phyloP scores from a whole-genome alignment of 2,888 invertebrate genomes.

The Andrena chrysosceles region DNA sequence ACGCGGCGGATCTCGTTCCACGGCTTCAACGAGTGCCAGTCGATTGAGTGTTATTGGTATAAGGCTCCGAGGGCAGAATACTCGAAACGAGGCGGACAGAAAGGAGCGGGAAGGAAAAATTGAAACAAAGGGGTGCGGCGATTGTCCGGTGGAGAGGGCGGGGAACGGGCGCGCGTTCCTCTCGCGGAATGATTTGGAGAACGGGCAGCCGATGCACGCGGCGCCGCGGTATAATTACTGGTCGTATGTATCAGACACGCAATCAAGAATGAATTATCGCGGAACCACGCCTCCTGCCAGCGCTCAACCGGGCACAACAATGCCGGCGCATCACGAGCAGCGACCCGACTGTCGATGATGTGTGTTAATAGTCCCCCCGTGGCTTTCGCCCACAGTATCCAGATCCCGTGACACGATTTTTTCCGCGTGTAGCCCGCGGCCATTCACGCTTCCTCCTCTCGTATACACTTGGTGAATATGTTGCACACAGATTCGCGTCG shows the following conservation, averaged over 20 bases:
- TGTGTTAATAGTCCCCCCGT: slow-evolving; percentile 82
- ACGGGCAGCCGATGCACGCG: slow-evolving; percentile 64
- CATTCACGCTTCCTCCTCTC: slow-evolving; percentile 32
- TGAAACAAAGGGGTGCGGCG: slow-evolving; percentile 12
- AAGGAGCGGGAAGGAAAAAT: slow-evolving; percentile 10
- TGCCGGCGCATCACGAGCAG: slow-evolving; percentile 83
- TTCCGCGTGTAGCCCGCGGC: slow-evolving; percentile 35
- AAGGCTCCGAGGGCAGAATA: background rate
- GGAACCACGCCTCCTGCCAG: slow-evolving; percentile 80
- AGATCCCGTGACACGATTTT: slow-evolving; percentile 71
- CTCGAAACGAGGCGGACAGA: slow-evolving; percentile 5
- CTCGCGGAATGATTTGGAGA: slow-evolving; percentile 61
- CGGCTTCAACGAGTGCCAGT: background rate
- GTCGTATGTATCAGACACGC: slow-evolving; percentile 84
- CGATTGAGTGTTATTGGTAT: background rate
- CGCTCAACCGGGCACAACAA: slow-evolving; percentile 78
- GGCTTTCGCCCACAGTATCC: slow-evolving; percentile 73
- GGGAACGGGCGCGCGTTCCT: slow-evolving; percentile 21
- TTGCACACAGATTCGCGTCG: background rate
- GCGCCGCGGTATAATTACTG: slow-evolving; percentile 79
- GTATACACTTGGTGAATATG: slow-evolving; percentile 10
- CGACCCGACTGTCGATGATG: slow-evolving; percentile 83
- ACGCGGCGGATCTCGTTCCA: background rate
- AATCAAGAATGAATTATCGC: slow-evolving; percentile 85
- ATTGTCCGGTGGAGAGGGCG: slow-evolving; percentile 20